These are phyloP conservation scores for Otolemur garnettii DNA, from an alignment of 2,113 vertebrate genomes.

Conservation along the genomic window DNA sequence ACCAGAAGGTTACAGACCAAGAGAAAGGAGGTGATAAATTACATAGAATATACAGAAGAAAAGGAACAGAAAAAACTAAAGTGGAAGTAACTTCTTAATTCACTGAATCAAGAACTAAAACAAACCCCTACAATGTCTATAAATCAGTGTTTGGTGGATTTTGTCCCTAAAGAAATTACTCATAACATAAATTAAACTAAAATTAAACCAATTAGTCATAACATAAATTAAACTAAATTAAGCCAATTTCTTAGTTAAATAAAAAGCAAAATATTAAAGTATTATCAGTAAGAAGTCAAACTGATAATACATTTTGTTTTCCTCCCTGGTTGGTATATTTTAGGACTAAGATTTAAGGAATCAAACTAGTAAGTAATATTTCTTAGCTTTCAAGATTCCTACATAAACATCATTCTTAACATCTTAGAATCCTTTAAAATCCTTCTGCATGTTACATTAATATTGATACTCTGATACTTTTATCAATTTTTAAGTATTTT, in stretches of 20 bases:
- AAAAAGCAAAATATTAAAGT: conserved; percentile 61
- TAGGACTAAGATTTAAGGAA: conserved; percentile 47
- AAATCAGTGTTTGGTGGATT: conserved; percentile 18
- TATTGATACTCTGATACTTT: neutral
- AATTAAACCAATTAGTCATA: conserved; percentile 61
- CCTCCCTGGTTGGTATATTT: neutral
- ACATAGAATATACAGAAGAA: neutral
- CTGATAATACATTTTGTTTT: conserved; percentile 55
- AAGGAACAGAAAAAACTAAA: conserved; percentile 15
- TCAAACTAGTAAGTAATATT: conserved; percentile 43
- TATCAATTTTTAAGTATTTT: conserved; percentile 63
- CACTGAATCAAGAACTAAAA: conserved; percentile 6
- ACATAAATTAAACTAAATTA: conserved; percentile 55
- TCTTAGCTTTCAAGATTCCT: conserved; percentile 39
- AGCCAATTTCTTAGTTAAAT: conserved; percentile 39
- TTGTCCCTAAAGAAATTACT: conserved; percentile 58
- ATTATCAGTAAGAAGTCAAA: conserved; percentile 45
- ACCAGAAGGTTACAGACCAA: conserved; percentile 15
- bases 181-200: conserved; percentile 38
- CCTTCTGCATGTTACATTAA: conserved; percentile 3
- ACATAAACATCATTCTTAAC: conserved; percentile 38
- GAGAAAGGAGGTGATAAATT: neutral
- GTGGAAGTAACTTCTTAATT: conserved; percentile 42
- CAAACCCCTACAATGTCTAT: neutral
- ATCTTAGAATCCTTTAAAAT: conserved; percentile 48